Conservation (phyloP, 1,140 invertebrate genomes). For the Pemphigus obesinymphae region DNA sequence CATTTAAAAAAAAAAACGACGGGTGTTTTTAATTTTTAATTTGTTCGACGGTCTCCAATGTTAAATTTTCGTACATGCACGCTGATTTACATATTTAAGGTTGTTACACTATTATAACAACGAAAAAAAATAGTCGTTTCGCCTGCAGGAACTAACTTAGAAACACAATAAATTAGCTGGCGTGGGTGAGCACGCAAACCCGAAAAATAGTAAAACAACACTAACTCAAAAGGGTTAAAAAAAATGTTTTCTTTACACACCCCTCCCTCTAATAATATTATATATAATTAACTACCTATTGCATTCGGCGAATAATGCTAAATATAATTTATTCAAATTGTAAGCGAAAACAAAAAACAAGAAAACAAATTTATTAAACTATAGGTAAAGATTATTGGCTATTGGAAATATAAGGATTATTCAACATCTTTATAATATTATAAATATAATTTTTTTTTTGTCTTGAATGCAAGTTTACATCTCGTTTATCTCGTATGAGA, state of each 20-base stretch:
- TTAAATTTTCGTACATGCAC: constrained; percentile 25
- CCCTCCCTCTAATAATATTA: not conserved
- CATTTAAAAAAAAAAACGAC: constrained; percentile 23
- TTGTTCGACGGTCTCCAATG: constrained; percentile 14
- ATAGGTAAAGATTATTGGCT: too few species aligned
- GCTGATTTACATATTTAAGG: constrained; percentile 34
- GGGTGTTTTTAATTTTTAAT: constrained; percentile 33
- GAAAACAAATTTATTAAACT: too few species aligned
- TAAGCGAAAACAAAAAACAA: not conserved
- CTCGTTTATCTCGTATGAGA: too few species aligned
- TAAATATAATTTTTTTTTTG: too few species aligned
- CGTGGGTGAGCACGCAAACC: constrained; percentile 10
- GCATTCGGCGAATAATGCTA: not conserved
- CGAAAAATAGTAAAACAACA: not conserved
- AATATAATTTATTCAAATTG: not conserved
- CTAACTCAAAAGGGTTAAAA: not conserved
- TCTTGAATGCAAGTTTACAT: too few species aligned
- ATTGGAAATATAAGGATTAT: too few species aligned
- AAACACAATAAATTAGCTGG: constrained; percentile 17
- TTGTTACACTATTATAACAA: constrained; percentile 7
- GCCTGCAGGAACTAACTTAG: not conserved
- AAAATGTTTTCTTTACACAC: constrained; percentile 16
- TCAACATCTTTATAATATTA: too few species aligned
- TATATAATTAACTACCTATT: not conserved
- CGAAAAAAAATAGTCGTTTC: constrained; percentile 18